These are phyloP conservation scores for Physocephala rufipes DNA, from an alignment of 2,888 invertebrate species.

Conservation along the genomic window DNA sequence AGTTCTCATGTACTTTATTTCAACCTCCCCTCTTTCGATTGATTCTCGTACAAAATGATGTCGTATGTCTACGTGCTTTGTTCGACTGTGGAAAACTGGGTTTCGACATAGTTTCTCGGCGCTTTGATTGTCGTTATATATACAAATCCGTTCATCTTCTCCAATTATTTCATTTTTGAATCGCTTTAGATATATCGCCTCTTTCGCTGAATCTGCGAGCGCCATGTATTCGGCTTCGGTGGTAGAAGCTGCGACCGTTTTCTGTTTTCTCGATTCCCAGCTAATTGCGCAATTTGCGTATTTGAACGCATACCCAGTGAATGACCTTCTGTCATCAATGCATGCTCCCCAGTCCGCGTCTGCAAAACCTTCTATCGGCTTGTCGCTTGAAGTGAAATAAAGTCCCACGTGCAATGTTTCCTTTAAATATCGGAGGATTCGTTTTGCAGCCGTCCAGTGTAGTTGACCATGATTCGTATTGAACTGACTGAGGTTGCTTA, in stretches of 20 bases:
- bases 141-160: not conserved
- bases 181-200: constrained; percentile 27
- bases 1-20: constrained; percentile 29
- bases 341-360: constrained; percentile 42
- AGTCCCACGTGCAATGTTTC: constrained; percentile 36
- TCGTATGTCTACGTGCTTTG: constrained; percentile 21
- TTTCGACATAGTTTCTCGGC: constrained; percentile 12
- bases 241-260: constrained; percentile 38
- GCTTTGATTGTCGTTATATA: constrained; percentile 22
- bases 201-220: not conserved
- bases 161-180: constrained; percentile 27
- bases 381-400: constrained; percentile 27
- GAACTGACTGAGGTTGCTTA: constrained; percentile 38
- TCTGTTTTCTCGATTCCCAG: constrained; percentile 38
- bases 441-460: constrained; percentile 6
- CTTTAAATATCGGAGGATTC: constrained; percentile 41
- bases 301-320: constrained; percentile 21
- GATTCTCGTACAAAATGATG: constrained; percentile 32
- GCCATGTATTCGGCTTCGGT: constrained; percentile 39
- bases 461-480: constrained; percentile 34
- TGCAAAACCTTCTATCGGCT: constrained; percentile 28
- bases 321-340: constrained; percentile 34
- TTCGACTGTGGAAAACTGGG: constrained; percentile 12
- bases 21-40: constrained; percentile 20
- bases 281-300: constrained; percentile 29